A percentile compares a stretch with the other conserved stretches of the same genome.
phyloP scores from a whole-genome alignment of 1,140 invertebrate species.

The Bombus affinis region DNA sequence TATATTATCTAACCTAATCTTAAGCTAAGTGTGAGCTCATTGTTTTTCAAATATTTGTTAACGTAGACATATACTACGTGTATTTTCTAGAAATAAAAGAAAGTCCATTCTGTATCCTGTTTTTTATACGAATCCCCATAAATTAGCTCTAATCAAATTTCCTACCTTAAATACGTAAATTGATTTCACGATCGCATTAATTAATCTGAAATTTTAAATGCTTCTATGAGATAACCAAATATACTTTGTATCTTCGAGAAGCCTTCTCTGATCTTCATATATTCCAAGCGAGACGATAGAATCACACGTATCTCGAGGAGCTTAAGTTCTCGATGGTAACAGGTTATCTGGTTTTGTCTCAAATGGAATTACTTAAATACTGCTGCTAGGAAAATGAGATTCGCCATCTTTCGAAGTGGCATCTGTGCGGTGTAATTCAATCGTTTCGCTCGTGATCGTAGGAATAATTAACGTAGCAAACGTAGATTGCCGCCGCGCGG shows the following conservation, averaged over 20 bases:
- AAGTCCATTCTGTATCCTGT: too few relatives aligned
- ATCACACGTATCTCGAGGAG: neutral
- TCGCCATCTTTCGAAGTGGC: neutral
- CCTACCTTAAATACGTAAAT: too few relatives aligned
- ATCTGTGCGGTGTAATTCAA: neutral
- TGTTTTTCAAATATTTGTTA: too few relatives aligned
- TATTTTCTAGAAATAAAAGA: too few relatives aligned
- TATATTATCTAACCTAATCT: too few relatives aligned
- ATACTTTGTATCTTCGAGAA: neutral
- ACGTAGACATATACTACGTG: too few relatives aligned
- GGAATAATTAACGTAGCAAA: neutral
- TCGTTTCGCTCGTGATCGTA: neutral
- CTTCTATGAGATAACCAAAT: neutral
- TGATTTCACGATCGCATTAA: too few relatives aligned
- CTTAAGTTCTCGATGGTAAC: neutral
- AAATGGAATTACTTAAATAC: neutral
- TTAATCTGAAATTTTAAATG: too few relatives aligned
- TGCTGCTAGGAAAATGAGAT: neutral
- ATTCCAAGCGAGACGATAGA: neutral
- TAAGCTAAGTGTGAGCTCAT: too few relatives aligned
- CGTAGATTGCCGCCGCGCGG: neutral
- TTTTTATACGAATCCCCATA: too few relatives aligned
- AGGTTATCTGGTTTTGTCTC: neutral
- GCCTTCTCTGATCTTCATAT: neutral
- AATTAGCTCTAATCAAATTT: too few relatives aligned